A percentile compares a stretch with the other conserved stretches of the same genome.
Evolutionary conservation across 2,888 invertebrate species (phyloP).

Genomic region (Palloptera scutellata): DNA sequence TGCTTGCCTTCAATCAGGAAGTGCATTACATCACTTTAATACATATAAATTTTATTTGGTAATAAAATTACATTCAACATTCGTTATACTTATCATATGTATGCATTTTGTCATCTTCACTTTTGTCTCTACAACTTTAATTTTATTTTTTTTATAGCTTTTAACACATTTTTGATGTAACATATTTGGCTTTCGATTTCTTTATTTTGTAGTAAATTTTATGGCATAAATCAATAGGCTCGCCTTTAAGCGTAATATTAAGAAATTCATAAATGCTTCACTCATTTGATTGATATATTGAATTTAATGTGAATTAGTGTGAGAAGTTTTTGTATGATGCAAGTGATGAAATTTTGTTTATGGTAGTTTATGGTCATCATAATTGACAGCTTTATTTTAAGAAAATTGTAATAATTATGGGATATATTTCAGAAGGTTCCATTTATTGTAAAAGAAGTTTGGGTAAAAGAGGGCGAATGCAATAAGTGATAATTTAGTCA

Average conservation of each 20-base stretch:
- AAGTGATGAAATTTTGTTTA: background rate
- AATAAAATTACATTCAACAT: conserved; percentile 33
- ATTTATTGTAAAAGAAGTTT: too few relatives aligned
- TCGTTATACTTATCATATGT: conserved; percentile 18
- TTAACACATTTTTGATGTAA: conserved; percentile 35
- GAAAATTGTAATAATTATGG: too few relatives aligned
- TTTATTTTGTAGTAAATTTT: background rate
- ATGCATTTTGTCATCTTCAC: conserved; percentile 4
- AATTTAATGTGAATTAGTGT: background rate
- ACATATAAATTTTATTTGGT: conserved; percentile 36
- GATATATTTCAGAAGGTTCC: too few relatives aligned
- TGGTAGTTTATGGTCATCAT: background rate
- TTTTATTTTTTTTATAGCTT: conserved; percentile 33
- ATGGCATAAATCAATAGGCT: background rate
- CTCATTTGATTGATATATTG: background rate
- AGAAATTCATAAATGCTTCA: background rate
- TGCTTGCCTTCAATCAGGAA: too few relatives aligned
- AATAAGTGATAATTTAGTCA: too few relatives aligned
- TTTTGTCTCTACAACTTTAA: background rate
- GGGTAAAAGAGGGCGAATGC: too few relatives aligned
- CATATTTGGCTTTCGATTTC: conserved; percentile 17
- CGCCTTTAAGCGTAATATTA: too few relatives aligned
- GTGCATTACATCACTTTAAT: background rate
- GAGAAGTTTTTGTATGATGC: background rate
- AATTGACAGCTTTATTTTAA: background rate